Percentiles rank a stretch among this genome's conserved stretches.
These are phyloP conservation scores for Prosapia bicincta DNA, from an alignment of 2,888 invertebrate species.

Conservation along the genomic window DNA sequence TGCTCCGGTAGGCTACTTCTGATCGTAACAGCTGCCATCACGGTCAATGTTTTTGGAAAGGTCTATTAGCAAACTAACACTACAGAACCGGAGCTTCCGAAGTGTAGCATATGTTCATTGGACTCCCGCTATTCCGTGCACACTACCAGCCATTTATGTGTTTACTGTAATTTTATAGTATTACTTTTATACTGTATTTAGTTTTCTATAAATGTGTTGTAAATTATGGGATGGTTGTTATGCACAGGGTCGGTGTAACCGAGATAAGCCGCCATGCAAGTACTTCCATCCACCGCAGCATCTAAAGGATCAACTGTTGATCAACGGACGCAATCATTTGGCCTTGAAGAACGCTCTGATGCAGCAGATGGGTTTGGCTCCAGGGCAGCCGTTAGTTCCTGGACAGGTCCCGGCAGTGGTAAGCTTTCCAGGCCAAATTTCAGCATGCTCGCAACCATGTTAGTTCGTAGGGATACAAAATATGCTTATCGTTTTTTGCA, in stretches of 20 bases:
- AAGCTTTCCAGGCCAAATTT: conserved; percentile 50
- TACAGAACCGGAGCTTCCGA: no score
- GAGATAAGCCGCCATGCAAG: conserved; percentile 99
- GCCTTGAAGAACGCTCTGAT: conserved; percentile 97
- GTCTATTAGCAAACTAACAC: no score
- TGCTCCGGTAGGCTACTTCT: no score
- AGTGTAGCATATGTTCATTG: no score
- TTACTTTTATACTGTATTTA: conserved; percentile 17
- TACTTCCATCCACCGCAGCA: conserved; percentile 99
- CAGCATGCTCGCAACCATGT: neutral
- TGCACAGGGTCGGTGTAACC: conserved; percentile 99
- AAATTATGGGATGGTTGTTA: conserved; percentile 43
- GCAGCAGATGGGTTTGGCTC: conserved; percentile 93
- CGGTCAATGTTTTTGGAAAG: no score
- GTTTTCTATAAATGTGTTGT: conserved; percentile 15
- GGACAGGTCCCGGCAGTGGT: conserved; percentile 93
- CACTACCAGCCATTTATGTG: neutral
- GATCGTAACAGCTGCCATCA: no score
- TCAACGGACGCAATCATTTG: conserved; percentile 99
- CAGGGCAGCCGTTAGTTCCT: conserved; percentile 86
- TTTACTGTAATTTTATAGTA: neutral
- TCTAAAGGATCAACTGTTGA: conserved; percentile 98
- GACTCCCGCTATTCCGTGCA: no score
- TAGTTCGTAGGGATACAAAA: neutral
- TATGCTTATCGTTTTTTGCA: no score